phyloP scores from a whole-genome alignment of 2,888 invertebrate species.

The Alloplasta piceator region DNA sequence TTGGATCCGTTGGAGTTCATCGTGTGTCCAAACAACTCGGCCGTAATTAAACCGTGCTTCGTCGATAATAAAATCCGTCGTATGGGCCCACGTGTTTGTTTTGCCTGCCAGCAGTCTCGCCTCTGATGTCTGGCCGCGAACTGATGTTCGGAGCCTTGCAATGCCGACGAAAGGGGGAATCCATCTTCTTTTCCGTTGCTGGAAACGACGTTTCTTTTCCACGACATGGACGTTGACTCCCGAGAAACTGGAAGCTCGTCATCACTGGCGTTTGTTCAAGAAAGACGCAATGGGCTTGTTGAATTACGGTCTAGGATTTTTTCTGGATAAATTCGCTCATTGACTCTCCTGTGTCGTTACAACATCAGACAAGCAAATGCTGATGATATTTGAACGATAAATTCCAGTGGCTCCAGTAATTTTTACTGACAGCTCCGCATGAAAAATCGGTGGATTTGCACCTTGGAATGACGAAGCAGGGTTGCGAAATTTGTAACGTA shows the following conservation, averaged over 20 bases:
- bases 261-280: slow-evolving; percentile 15
- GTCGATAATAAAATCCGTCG: slow-evolving; percentile 77
- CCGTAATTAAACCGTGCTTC: slow-evolving; percentile 77
- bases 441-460: too few species aligned
- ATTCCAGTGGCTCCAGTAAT: too few species aligned
- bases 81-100: slow-evolving; percentile 76
- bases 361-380: too few species aligned
- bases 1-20: slow-evolving; percentile 68
- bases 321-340: too few species aligned
- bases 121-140: slow-evolving; percentile 70
- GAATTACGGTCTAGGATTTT: too few species aligned
- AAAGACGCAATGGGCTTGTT: background rate
- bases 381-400: too few species aligned
- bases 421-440: too few species aligned
- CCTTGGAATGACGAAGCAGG: too few species aligned
- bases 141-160: slow-evolving; percentile 47
- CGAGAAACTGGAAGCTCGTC: slow-evolving; percentile 67
- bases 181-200: slow-evolving; percentile 71
- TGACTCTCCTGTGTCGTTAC: too few species aligned
- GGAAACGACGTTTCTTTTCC: slow-evolving; percentile 76
- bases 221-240: slow-evolving; percentile 75
- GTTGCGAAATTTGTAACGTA: too few species aligned
- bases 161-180: slow-evolving; percentile 55
- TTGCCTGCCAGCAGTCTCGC: slow-evolving; percentile 72
- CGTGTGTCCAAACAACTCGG: slow-evolving; percentile 75